phyloP scores from a whole-genome alignment of 1,140 invertebrate species.

The Leptopilina clavipes region DNA sequence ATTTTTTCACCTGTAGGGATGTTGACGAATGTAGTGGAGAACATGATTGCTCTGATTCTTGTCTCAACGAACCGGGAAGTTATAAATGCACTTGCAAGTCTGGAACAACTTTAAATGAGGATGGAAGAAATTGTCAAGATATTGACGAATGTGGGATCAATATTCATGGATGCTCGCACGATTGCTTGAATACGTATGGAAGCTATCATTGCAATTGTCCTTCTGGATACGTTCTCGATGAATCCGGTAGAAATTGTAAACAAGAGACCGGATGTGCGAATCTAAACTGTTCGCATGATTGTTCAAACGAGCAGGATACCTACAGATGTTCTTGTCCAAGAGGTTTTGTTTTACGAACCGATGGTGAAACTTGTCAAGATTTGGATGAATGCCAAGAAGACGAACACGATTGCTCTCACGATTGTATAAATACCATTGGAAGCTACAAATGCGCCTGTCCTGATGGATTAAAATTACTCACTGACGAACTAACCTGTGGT shows the following conservation, averaged over 20 bases:
- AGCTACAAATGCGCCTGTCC: slow-evolving; percentile 88
- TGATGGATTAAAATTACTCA: slow-evolving; percentile 81
- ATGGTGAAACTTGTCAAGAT: slow-evolving; percentile 74
- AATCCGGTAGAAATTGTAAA: slow-evolving; percentile 21
- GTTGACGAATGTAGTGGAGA: slow-evolving; percentile 71
- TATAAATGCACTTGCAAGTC: slow-evolving; percentile 79
- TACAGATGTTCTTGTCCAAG: slow-evolving; percentile 73
- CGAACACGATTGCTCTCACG: slow-evolving; percentile 79
- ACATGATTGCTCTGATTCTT: slow-evolving; percentile 76
- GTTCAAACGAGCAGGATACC: slow-evolving; percentile 73
- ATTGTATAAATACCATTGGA: slow-evolving; percentile 86
- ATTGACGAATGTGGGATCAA: slow-evolving; percentile 79
- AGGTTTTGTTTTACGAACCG: slow-evolving; percentile 54
- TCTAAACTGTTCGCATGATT: slow-evolving; percentile 74
- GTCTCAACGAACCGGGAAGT: slow-evolving; percentile 79
- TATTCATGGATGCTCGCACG: slow-evolving; percentile 73
- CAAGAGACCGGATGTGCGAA: slow-evolving; percentile 38
- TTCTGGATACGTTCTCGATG: slow-evolving; percentile 38
- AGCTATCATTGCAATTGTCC: slow-evolving; percentile 74
- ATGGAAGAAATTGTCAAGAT: slow-evolving; percentile 73
- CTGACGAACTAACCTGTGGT: slow-evolving; percentile 82
- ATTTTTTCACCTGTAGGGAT: slow-evolving; percentile 76
- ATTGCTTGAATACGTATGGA: slow-evolving; percentile 77
- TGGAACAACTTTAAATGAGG: slow-evolving; percentile 76
- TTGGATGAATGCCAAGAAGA: slow-evolving; percentile 84